phyloP scores from a whole-genome alignment of 1,140 invertebrate genomes.

The Latrodectus geometricus region DNA sequence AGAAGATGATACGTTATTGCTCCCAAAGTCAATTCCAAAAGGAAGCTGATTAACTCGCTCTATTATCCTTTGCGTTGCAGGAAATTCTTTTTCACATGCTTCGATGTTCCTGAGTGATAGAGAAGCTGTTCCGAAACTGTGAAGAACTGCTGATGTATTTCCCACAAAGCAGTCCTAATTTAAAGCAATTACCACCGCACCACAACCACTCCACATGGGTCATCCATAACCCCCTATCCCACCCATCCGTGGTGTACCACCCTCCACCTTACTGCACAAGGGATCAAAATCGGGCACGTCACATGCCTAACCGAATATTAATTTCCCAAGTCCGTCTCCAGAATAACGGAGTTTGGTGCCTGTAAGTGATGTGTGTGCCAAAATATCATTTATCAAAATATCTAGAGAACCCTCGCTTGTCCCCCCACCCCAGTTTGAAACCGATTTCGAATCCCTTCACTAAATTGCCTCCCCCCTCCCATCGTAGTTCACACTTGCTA shows the following conservation, averaged over 20 bases:
- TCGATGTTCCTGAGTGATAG: too few species aligned
- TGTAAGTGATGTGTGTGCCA: conserved; percentile 54
- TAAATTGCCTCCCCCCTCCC: conserved; percentile 12
- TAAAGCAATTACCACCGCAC: conserved; percentile 54
- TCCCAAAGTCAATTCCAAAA: too few species aligned
- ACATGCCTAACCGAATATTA: conserved; percentile 44
- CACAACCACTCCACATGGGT: background rate
- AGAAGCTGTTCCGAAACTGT: background rate
- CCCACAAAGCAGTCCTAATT: conserved; percentile 51
- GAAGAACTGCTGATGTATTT: conserved; percentile 45
- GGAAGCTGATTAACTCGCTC: too few species aligned
- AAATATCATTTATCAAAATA: conserved; percentile 56
- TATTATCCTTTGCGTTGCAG: too few species aligned
- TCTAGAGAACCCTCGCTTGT: background rate
- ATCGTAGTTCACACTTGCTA: conserved; percentile 53
- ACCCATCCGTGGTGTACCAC: background rate
- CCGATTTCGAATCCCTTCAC: conserved; percentile 2
- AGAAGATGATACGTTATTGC: too few species aligned
- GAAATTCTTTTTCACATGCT: too few species aligned
- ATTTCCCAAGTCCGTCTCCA: conserved; percentile 2
- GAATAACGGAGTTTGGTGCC: background rate
- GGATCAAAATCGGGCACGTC: conserved; percentile 43
- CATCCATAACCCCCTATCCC: background rate
- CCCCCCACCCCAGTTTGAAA: background rate
- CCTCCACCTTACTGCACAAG: background rate